Percentiles rank a stretch among this genome's conserved stretches.
phyloP scores from a whole-genome alignment of 2,888 invertebrate species.

The Diogma glabrata region DNA sequence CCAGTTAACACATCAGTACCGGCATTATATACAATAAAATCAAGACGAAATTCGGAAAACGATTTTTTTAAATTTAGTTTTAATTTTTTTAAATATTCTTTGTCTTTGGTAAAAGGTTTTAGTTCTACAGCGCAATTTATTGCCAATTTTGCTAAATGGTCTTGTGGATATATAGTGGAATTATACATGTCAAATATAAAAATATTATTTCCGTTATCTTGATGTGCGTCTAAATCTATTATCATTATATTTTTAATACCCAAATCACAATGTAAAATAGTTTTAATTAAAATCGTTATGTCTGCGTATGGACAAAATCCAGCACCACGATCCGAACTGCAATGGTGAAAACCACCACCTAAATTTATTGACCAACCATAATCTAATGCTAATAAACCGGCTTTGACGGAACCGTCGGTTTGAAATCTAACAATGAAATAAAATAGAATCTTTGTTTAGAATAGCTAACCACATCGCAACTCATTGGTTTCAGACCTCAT shows the following conservation, averaged over 20 bases:
- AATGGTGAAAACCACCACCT: slow-evolving; percentile 88
- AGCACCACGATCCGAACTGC: slow-evolving; percentile 60
- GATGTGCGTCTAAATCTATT: slow-evolving; percentile 85
- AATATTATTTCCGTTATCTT: slow-evolving; percentile 69
- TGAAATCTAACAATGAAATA: too few relatives aligned
- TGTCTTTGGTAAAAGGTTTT: slow-evolving; percentile 47
- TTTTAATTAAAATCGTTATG: slow-evolving; percentile 64
- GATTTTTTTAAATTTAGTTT: slow-evolving; percentile 52
- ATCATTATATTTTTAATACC: slow-evolving; percentile 65
- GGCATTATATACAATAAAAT: slow-evolving; percentile 84
- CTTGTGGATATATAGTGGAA: slow-evolving; percentile 66
- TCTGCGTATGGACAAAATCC: slow-evolving; percentile 89
- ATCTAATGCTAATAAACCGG: slow-evolving; percentile 70
- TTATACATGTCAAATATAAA: slow-evolving; percentile 85
- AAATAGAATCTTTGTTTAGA: too few relatives aligned
- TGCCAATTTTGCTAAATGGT: slow-evolving; percentile 57
- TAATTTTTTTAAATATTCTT: slow-evolving; percentile 55
- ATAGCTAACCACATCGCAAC: too few relatives aligned
- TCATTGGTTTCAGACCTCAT: too few relatives aligned
- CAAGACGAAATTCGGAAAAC: slow-evolving; percentile 58
- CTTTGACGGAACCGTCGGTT: slow-evolving; percentile 73
- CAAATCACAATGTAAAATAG: slow-evolving; percentile 45
- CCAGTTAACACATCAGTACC: slow-evolving; percentile 74
- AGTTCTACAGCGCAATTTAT: slow-evolving; percentile 63
- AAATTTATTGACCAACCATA: slow-evolving; percentile 83